Percentiles rank a stretch among this genome's conserved stretches.
These are phyloP conservation scores for Spialia ferax DNA, from an alignment of 2,888 invertebrate species.

Conservation along the genomic window DNA sequence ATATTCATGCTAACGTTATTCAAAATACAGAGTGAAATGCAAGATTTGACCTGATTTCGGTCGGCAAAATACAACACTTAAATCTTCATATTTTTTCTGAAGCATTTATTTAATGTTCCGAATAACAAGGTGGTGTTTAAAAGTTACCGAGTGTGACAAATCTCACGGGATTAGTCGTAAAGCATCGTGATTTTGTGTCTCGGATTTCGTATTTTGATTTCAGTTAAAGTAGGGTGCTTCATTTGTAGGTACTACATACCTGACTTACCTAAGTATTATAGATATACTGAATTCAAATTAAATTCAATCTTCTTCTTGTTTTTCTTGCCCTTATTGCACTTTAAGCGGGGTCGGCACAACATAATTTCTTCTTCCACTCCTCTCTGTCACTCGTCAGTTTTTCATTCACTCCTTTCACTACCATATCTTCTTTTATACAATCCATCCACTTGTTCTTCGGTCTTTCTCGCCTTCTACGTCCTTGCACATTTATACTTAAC, in stretches of 20 bases:
- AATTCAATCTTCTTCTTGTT: too few relatives aligned
- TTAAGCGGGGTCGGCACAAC: too few relatives aligned
- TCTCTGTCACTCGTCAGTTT: too few relatives aligned
- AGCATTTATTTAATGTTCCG: constrained; percentile 7
- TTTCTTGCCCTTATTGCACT: too few relatives aligned
- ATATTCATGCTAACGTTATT: constrained; percentile 19
- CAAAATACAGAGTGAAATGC: constrained; percentile 29
- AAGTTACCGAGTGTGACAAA: constrained; percentile 2
- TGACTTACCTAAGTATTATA: too few relatives aligned
- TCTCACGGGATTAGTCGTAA: not conserved
- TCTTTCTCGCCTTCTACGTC: too few relatives aligned
- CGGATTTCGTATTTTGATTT: not conserved
- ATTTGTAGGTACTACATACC: too few relatives aligned
- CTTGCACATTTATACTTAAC: too few relatives aligned
- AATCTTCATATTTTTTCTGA: constrained; percentile 22
- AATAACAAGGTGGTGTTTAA: constrained; percentile 16
- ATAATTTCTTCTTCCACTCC: too few relatives aligned
- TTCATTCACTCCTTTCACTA: too few relatives aligned
- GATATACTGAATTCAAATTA: not conserved
- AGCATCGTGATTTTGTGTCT: not conserved
- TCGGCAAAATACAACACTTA: constrained; percentile 20
- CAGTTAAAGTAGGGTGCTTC: not conserved
- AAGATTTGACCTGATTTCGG: constrained; percentile 28
- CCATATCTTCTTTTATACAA: too few relatives aligned
- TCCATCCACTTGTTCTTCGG: too few relatives aligned